A percentile compares a stretch with the other conserved stretches of the same genome.
Evolutionary conservation across 2,888 invertebrate genomes (phyloP).

Genomic region (Rhingia rostrata): DNA sequence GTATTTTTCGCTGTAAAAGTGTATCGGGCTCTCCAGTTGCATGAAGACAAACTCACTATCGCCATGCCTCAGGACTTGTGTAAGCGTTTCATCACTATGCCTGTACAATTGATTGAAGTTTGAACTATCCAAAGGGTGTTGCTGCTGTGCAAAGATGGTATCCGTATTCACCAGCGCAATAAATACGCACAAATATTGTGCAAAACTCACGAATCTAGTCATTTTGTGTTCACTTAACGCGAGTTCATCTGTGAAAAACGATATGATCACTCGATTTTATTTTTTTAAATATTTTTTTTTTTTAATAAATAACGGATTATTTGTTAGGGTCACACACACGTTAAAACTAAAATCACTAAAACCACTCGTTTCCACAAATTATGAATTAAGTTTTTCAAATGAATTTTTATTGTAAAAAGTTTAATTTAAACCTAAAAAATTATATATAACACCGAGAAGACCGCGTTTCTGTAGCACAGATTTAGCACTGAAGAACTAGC

Average conservation of each 20-base stretch:
- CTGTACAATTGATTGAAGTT: constrained; percentile 79
- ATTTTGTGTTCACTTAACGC: constrained; percentile 61
- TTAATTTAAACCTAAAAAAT: constrained; percentile 46
- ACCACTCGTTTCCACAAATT: constrained; percentile 45
- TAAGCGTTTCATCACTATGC: constrained; percentile 75
- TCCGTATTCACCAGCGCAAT: constrained; percentile 62
- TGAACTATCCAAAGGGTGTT: constrained; percentile 79
- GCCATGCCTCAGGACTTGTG: constrained; percentile 78
- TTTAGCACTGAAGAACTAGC: constrained; percentile 49
- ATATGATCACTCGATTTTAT: constrained; percentile 55
- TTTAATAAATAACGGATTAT: constrained; percentile 72
- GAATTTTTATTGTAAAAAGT: constrained; percentile 20
- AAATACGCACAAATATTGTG: constrained; percentile 76
- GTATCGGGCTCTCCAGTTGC: constrained; percentile 85
- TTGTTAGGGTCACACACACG: constrained; percentile 50
- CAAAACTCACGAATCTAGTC: constrained; percentile 65
- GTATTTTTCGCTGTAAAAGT: constrained; percentile 91
- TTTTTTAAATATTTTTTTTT: constrained; percentile 38
- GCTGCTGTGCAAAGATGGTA: constrained; percentile 76
- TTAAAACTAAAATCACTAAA: constrained; percentile 72
- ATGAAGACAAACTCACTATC: constrained; percentile 80
- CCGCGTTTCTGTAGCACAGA: constrained; percentile 44
- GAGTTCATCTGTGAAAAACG: constrained; percentile 53
- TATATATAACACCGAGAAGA: constrained; percentile 54
- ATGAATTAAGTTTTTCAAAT: constrained; percentile 29